phyloP scores from a whole-genome alignment of 2,888 invertebrate genomes.

The Dione juno region DNA sequence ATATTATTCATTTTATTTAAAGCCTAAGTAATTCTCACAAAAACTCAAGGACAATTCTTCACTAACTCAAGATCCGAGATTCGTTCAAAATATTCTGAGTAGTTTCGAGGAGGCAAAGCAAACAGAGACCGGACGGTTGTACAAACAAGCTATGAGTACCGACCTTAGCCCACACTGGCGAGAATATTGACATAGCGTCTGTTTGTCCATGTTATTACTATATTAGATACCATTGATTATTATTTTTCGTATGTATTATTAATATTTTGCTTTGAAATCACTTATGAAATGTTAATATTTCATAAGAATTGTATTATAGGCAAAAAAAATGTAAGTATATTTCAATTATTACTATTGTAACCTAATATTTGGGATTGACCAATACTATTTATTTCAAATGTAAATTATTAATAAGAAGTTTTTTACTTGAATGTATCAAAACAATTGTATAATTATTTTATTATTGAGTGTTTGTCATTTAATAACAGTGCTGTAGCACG shows the following conservation, averaged over 20 bases:
- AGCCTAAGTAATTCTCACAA: too few species aligned
- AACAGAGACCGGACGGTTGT: slow-evolving; percentile 80
- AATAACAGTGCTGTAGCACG: slow-evolving; percentile 19
- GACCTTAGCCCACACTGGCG: slow-evolving; percentile 68
- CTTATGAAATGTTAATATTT: neutral
- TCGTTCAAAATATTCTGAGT: slow-evolving; percentile 68
- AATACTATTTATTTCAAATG: neutral
- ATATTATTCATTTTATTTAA: too few species aligned
- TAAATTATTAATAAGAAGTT: neutral
- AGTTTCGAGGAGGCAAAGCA: slow-evolving; percentile 72
- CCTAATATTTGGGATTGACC: too few species aligned
- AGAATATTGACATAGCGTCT: slow-evolving; percentile 72
- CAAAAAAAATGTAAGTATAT: too few species aligned
- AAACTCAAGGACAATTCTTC: slow-evolving; percentile 22
- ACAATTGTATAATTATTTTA: slow-evolving; percentile 18
- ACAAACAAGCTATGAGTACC: slow-evolving; percentile 68
- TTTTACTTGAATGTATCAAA: neutral
- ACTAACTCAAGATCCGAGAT: slow-evolving; percentile 35
- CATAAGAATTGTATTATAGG: too few species aligned
- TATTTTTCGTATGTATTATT: slow-evolving; percentile 23
- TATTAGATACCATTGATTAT: slow-evolving; percentile 43
- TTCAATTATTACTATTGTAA: too few species aligned
- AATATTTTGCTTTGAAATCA: neutral
- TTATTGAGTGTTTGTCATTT: slow-evolving; percentile 3
- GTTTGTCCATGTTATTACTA: slow-evolving; percentile 73